Evolutionary conservation across 2,888 invertebrate species (phyloP).

Genomic region (Yponomeuta malinellus): DNA sequence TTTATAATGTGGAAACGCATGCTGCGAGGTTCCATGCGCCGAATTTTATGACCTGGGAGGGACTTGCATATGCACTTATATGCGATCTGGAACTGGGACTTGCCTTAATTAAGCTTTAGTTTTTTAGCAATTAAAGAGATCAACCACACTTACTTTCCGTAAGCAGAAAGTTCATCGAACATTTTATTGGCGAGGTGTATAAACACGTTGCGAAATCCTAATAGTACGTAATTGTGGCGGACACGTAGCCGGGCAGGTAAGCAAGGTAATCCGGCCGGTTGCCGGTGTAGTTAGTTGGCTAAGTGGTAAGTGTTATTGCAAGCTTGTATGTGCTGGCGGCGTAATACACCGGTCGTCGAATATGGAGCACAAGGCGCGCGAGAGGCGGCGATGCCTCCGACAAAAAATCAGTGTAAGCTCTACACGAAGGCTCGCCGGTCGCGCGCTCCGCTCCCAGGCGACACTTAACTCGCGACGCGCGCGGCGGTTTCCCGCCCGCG

Average conservation of each 20-base stretch:
- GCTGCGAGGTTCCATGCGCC: no score
- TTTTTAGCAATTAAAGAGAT: background rate
- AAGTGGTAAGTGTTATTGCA: constrained; percentile 37
- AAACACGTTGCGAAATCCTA: constrained; percentile 45
- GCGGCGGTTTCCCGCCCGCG: constrained; percentile 22
- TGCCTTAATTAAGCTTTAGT: background rate
- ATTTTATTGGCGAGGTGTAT: constrained; percentile 9
- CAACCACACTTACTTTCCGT: background rate
- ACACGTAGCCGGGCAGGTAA: constrained; percentile 53
- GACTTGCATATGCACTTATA: no score
- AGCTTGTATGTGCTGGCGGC: constrained; percentile 37
- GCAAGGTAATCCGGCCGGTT: constrained; percentile 51
- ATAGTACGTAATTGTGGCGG: constrained; percentile 52
- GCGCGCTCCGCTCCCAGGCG: constrained; percentile 38
- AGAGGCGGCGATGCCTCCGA: constrained; percentile 63
- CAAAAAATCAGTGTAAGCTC: constrained; percentile 75
- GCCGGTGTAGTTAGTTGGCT: constrained; percentile 37
- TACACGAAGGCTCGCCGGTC: constrained; percentile 60
- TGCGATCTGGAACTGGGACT: no score
- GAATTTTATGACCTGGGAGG: no score
- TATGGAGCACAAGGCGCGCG: constrained; percentile 62
- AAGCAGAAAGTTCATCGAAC: constrained; percentile 1
- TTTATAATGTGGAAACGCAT: no score
- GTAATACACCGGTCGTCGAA: constrained; percentile 69
- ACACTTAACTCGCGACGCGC: background rate